Base-by-base conservation (phyloP, 1,140 invertebrate genomes). In the Probaryconus sp. region DNA sequence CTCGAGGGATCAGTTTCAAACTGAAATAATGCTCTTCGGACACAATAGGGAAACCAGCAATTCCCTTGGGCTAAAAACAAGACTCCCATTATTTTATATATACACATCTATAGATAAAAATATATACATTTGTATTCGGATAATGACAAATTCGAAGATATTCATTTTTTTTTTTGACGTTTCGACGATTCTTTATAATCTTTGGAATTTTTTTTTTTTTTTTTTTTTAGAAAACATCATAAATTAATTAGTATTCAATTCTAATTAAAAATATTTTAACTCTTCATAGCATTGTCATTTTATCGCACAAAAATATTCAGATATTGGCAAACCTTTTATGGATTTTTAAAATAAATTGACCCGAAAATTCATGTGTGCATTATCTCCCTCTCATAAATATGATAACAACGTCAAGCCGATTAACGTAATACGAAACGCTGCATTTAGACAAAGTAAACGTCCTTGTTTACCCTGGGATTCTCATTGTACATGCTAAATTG, bases 1-100 rank as follows among this genome's bases (percentile, higher is more conserved):
- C 64, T 69, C 53, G 51, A 43, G 50, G 64, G 58, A 75, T 64
- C 43, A 51, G 42, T 64, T 69, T 64, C 64, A 64, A 65, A 65
- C 47, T 35, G 47, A 61, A 75, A 75, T 55, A 69, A 65, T 69
- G 51, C 53, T 65, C 53, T 63, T 69, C 42, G 50, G 50, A 50
- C 51, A 58, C 58, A 75, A 75, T 74, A 43, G 63, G 9, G n/a
- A 58, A 31, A 56, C 43, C 58, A 60, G 65, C 58, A 64, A 69
- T 75, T 53, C 64, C 64, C 58, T 28, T 43, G 20, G 58, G 51
- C 31, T 68, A 18, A 55, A 67, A 67, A 63, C 40, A 17, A 67
- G 17, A 42, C 31, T 37, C 42, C 26, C 17, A 28, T 37, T 35
- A 30, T 20, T 20, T 35, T 14, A 58, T 71, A 38, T 55, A 64